Evolutionary conservation across 1,140 invertebrate species (phyloP), one percentile per base, ranked within the genome.

Genomic region (Oryctes rhinoceros): DNA sequence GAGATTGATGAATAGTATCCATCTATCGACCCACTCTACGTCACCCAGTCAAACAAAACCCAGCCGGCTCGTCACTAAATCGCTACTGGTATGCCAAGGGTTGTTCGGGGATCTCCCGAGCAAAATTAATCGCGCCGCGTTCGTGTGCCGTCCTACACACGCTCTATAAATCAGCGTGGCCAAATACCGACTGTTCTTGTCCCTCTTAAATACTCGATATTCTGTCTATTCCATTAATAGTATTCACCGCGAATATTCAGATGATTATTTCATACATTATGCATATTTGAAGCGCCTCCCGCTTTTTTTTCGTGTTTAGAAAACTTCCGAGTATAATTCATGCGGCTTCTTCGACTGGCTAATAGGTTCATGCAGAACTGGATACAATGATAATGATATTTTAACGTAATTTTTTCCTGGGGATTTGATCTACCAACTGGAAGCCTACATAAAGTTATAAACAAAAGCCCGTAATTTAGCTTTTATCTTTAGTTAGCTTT

Each of bases 1-100:
- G 53, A 59, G 53, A 59, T 59, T 59, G 53, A 59, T 59, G 13
- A 59, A 59, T 59, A 18, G 53, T 59, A 59, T 59, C 18, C 53
- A 59, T 59, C 53, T 59, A 59, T 59, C 53, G 53, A 59, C 53
- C 53, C 53, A 18, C 53, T 59, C n/a, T 59, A 18, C 53, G 53
- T 59, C 53, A 59, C n/a, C 53, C 53, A 59, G 53, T 59, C 53
- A 59, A 59, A 59, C 53, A 59, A 44, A 44, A 59, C 53, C 53
- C 53, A 59, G 53, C 53, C 53, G 18, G 53, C 18, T 59, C 53
- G 53, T 59, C 53, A 59, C 53, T 59, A 59, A 59, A 59, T 59
- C 53, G 53, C 53, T 59, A 59, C 15, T 59, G 53, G 15, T 59
- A 59, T 59, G 53, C 53, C 53, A 18, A 59, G 53, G 53, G 53